Base-by-base conservation (phyloP, 2,113 vertebrate species). In the Hypocryptadius cinnamomeus region DNA sequence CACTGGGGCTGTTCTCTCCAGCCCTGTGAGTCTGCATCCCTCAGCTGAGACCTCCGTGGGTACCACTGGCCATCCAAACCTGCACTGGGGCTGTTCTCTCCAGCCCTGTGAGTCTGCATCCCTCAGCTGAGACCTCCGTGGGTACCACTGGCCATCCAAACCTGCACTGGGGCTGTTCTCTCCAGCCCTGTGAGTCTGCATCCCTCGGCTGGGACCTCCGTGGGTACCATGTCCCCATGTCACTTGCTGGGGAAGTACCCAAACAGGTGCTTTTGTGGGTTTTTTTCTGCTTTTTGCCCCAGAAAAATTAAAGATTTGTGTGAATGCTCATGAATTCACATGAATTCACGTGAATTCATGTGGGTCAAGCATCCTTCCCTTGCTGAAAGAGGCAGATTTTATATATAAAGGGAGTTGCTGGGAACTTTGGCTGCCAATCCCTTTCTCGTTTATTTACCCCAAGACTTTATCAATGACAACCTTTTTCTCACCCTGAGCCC, bases 201-300 rank as follows among this genome's bases (percentile, higher is more conserved):
- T 47, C 24, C 40, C 4, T 48, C 0, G 0, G 21, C 27, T 35
- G 50, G 60, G 35, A 33, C 33, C 30, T 80, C 78, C 15, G 1
- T 5, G 20, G 54, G 60, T 56, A 16, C 23, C 6, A 3, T 1
- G 0, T 35, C 48, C 30, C 33, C 1, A 0, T 0, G 0, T 42
- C 2, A 2, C 22, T 70, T 2, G 0, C 28, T 31, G 79, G 31
- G 57, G 48, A 68, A 33, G 16, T 64, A 37, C 44, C 35, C 79
- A 63, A 54, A 71, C 6, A 15, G 27, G 39, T 42, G 28, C 33
- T 92, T 89, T 30, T 5, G 22, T 86, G 64, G 4, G 61, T 0
- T 18, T 53, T 59, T 79, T 57, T 14, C n/a, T 66, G 19, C 78
- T 35, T 63, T 60, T 74, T 4, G 37, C 28, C 42, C 23, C 3